Evolutionary conservation across 2,888 invertebrate genomes (phyloP).

Genomic region (Caenorhabditis wallacei): DNA sequence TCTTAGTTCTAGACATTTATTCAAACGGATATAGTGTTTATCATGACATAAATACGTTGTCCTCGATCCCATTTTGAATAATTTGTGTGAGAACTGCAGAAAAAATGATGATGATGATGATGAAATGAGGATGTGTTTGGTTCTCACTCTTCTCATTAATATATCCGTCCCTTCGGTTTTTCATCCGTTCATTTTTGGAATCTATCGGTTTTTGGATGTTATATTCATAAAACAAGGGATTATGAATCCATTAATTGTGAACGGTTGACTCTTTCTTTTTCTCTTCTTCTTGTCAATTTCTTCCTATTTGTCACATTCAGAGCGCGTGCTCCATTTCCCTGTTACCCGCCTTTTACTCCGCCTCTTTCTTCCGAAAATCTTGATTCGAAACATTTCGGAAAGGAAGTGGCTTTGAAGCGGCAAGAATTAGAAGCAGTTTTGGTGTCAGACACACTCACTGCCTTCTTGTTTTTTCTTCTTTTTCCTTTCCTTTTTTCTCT

Average conservation of each 20-base stretch:
- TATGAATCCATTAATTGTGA: conserved; percentile 14
- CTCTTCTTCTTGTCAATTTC: conserved; percentile 6
- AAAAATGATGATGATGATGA: conserved; percentile 14
- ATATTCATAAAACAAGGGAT: conserved; percentile 5
- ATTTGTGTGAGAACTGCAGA: conserved; percentile 27
- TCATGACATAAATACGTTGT: conserved; percentile 21
- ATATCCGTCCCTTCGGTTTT: not conserved
- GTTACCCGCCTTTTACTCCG: conserved; percentile 22
- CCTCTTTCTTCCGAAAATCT: conserved; percentile 41
- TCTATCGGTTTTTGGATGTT: not conserved
- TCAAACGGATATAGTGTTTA: conserved; percentile 3
- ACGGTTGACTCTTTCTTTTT: conserved; percentile 4
- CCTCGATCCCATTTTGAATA: conserved; percentile 22
- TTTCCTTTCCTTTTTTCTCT: conserved; percentile 5
- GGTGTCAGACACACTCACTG: conserved; percentile 48
- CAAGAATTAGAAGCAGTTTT: conserved; percentile 59
- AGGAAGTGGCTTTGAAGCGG: conserved; percentile 65
- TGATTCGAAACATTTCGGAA: conserved; percentile 56
- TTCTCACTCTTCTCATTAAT: conserved; percentile 11
- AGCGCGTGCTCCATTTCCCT: conserved; percentile 7
- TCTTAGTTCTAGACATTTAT: not conserved
- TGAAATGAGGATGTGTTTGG: conserved; percentile 14
- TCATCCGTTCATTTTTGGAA: conserved; percentile 5
- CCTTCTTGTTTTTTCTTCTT: conserved; percentile 51
- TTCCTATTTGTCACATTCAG: conserved; percentile 39